Conservation (phyloP, 2,888 invertebrate species). For the Stenolophus ochropezus region DNA sequence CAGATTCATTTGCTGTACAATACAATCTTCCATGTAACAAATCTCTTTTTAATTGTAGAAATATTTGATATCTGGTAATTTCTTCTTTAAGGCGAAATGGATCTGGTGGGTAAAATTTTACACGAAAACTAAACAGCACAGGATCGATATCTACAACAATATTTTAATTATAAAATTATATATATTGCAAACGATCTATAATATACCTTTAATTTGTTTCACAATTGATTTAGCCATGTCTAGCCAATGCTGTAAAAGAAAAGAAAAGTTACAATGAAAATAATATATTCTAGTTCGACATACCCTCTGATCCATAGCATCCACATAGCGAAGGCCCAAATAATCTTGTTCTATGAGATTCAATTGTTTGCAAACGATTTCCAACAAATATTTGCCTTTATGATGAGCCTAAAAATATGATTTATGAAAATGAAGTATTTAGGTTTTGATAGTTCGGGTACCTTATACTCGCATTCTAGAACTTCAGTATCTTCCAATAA, state of each 20-base stretch:
- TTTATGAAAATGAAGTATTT: constrained; percentile 47
- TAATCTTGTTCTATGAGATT: constrained; percentile 95
- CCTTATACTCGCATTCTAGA: constrained; percentile 94
- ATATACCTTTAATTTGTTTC: constrained; percentile 93
- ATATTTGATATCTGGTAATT: constrained; percentile 95
- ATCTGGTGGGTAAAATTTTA: constrained; percentile 98
- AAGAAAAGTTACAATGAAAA: constrained; percentile 3
- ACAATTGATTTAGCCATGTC: constrained; percentile 92
- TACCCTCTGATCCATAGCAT: constrained; percentile 91
- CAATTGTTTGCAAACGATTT: constrained; percentile 92
- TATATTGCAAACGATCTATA: constrained; percentile 7
- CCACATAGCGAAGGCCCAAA: constrained; percentile 94
- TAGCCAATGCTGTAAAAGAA: constrained; percentile 90
- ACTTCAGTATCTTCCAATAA: constrained; percentile 93
- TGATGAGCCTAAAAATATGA: constrained; percentile 83
- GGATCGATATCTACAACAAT: constrained; percentile 87
- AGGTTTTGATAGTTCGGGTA: constrained; percentile 69
- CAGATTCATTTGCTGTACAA: constrained; percentile 92
- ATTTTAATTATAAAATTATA: neutral
- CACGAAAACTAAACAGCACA: constrained; percentile 95
- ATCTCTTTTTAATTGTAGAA: constrained; percentile 94
- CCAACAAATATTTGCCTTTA: constrained; percentile 92
- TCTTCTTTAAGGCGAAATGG: constrained; percentile 95
- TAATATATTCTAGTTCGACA: neutral
- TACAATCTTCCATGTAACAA: constrained; percentile 95